These are phyloP conservation scores for Saccostrea cuccullata DNA, from an alignment of 1,140 invertebrate genomes.

Conservation along the genomic window DNA sequence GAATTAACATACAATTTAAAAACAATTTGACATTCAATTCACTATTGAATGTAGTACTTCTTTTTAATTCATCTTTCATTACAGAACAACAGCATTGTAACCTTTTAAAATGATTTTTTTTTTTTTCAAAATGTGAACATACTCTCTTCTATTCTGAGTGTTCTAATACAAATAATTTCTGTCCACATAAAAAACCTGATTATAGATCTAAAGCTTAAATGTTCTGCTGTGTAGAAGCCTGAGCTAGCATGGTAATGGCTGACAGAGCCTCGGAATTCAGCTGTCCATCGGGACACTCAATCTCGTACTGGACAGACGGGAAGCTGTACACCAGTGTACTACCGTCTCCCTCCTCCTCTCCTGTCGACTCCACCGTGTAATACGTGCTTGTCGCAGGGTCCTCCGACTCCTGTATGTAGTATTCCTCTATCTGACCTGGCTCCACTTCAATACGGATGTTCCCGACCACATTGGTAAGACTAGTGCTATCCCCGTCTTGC, in stretches of 20 bases:
- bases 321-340: slow-evolving; percentile 40
- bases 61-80: not conserved
- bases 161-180: not conserved
- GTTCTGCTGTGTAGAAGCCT: not conserved
- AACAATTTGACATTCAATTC: not conserved
- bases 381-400: slow-evolving; percentile 5
- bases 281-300: slow-evolving; percentile 40
- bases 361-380: slow-evolving; percentile 4
- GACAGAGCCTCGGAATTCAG: slow-evolving; percentile 40
- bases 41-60: not conserved
- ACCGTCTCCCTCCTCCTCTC: not conserved
- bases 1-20: not conserved
- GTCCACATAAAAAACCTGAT: not conserved
- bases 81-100: not conserved
- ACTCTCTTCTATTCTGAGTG: not conserved
- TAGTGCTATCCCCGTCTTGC: not conserved
- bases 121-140: not conserved
- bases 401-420: slow-evolving; percentile 10
- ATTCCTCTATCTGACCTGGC: not conserved
- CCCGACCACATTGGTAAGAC: not conserved
- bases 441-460: slow-evolving; percentile 28
- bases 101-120: not conserved
- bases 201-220: not conserved
- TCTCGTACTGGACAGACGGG: slow-evolving; percentile 43
- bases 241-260: slow-evolving; percentile 39